Percentiles rank a stretch among this genome's conserved stretches.
phyloP scores from a whole-genome alignment of 2,797 vertebrate genomes.

The Tenualosa ilisha region DNA sequence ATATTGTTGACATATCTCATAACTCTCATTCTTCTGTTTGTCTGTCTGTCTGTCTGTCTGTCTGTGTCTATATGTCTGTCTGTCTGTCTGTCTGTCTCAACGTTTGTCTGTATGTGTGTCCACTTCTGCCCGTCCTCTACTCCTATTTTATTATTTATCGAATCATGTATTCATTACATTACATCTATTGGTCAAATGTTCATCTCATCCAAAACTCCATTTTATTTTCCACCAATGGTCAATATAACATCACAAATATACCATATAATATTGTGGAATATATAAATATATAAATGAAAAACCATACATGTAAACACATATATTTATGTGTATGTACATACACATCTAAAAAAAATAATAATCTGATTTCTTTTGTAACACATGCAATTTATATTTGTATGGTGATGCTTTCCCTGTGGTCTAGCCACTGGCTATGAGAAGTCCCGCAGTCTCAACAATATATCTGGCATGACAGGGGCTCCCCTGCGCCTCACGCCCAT shows the following conservation, averaged over 20 bases:
- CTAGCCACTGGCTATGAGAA: constrained; percentile 88
- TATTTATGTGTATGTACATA: background rate
- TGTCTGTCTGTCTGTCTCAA: constrained; percentile 55
- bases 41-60: constrained; percentile 65
- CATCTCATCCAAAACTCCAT: constrained; percentile 19
- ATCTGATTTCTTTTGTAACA: background rate
- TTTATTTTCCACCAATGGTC: background rate
- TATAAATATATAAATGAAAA: background rate
- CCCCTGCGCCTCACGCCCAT: constrained; percentile 86
- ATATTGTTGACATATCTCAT: constrained; percentile 72
- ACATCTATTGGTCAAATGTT: background rate
- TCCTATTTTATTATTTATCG: constrained; percentile 22
- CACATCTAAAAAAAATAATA: background rate
- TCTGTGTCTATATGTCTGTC: constrained; percentile 59
- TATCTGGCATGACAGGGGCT: constrained; percentile 85
- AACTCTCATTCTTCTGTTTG: constrained; percentile 77
- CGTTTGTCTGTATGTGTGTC: constrained; percentile 28
- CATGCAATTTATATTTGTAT: constrained; percentile 7
- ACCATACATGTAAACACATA: background rate
- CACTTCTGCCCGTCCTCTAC: background rate
- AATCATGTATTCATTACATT: constrained; percentile 25
- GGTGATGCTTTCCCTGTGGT: constrained; percentile 18
- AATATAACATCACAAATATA: background rate
- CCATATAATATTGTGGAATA: background rate
- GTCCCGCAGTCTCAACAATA: constrained; percentile 94